Evolutionary conservation across 2,113 vertebrate genomes (phyloP).

Genomic region (Taxidea taxus): DNA sequence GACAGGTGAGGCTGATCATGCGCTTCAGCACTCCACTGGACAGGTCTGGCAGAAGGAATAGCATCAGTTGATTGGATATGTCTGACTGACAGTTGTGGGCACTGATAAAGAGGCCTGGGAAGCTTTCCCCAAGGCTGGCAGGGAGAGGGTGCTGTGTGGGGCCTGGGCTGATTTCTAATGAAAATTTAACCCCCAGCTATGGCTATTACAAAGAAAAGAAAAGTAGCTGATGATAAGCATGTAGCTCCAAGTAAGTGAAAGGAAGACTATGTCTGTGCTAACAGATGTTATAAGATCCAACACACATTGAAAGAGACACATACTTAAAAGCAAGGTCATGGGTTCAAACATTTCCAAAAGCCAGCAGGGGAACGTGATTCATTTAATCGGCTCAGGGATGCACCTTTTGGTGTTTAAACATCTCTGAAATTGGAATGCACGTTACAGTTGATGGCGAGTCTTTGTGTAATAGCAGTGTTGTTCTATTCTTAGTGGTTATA

Average conservation of each 20-base stretch:
- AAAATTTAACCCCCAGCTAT: constrained; percentile 26
- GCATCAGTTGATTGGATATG: constrained; percentile 10
- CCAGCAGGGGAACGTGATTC: neutral
- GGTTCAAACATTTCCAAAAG: neutral
- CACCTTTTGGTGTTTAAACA: neutral
- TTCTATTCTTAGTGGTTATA: neutral
- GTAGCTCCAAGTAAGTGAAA: constrained; percentile 58
- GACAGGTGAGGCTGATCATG: neutral
- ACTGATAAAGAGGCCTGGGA: neutral
- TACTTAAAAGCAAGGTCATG: neutral
- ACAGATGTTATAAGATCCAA: neutral
- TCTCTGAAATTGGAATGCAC: neutral
- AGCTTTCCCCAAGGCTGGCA: neutral
- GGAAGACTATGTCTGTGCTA: neutral
- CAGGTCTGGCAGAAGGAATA: constrained; percentile 29
- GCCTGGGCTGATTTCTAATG: neutral
- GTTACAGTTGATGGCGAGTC: neutral
- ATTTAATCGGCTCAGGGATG: neutral
- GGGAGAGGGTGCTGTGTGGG: neutral
- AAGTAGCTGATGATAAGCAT: constrained; percentile 21
- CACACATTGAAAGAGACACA: neutral
- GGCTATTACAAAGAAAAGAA: constrained; percentile 57
- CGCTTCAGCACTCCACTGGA: constrained; percentile 46
- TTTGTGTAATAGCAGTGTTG: neutral
- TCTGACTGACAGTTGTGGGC: constrained; percentile 54